Base-by-base conservation (phyloP, 2,113 vertebrate genomes). In the Anarrhichthys ocellatus region DNA sequence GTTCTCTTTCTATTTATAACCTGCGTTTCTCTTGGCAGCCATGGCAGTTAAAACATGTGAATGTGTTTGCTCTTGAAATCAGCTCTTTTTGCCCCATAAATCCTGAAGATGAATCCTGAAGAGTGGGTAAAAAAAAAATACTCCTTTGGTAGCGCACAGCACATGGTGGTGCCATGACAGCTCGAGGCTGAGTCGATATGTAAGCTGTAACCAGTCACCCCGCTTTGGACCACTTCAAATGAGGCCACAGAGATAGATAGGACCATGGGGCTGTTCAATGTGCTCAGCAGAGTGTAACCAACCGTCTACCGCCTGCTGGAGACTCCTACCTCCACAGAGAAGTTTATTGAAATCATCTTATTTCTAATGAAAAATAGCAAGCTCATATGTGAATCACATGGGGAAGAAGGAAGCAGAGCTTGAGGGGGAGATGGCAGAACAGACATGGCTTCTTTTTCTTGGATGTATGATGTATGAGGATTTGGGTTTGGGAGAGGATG, bases 221-320 rank as follows among this genome's bases (percentile, higher is more conserved):
- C 74, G 80, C 75, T 73, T 54, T 64, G 80, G 87, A 83, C 73
- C 69, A 42, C 88, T 75, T 73, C 77, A 81, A 90, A 92, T 81
- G 87, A 92, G 87, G 76, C 81, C 83, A 88, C 34, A 62, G 85
- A 56, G 61, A 86, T 77, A 59, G 81, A 89, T 58, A 40, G 76
- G 65, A 84, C 81, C 78, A 58, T 20, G 40, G 48, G 76, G 68
- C 65, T 71, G 81, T 75, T 90, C 86, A 86, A 59, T 87, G 80
- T 74, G 88, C 63, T 90, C 84, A 80, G 75, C 73, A 80, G 58
- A 86, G 77, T 93, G 88, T 83, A 83, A 88, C 87, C 85, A 66
- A 81, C 76, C 11, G 80, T 78, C 84, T 34, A 40, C 67, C 72
- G 85, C 79, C 81, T 74, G 62, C 84, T 71, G 81, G 77, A 85